These are phyloP conservation scores for Pandemis corylana DNA, from an alignment of 2,888 invertebrate species.

Conservation along the genomic window DNA sequence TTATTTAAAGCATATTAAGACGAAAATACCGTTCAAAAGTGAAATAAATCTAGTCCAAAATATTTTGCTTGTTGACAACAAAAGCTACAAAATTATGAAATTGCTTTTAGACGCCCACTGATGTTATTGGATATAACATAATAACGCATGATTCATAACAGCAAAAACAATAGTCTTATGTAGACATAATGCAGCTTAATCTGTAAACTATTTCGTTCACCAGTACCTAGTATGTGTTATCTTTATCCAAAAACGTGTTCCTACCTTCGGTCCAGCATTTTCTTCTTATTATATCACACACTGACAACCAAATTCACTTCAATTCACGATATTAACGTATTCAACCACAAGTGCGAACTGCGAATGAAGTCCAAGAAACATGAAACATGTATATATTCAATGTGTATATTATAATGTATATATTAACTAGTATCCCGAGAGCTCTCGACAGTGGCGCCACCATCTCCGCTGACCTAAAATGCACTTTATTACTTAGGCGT, in stretches of 20 bases:
- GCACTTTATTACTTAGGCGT: not conserved
- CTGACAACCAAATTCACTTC: not conserved
- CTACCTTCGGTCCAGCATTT: slow-evolving; percentile 2
- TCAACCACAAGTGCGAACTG: not conserved
- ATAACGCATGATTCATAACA: not conserved
- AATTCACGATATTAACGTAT: not conserved
- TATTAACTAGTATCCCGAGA: not conserved
- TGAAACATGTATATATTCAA: slow-evolving; percentile 10
- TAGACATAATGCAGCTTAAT: not conserved
- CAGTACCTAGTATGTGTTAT: not conserved
- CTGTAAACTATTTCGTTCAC: not conserved
- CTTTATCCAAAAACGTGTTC: not conserved
- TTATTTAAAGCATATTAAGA: too few relatives aligned
- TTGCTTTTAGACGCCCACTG: not conserved
- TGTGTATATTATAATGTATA: too few relatives aligned
- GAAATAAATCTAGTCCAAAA: too few relatives aligned
- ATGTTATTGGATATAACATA: not conserved
- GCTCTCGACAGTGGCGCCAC: slow-evolving; percentile 23
- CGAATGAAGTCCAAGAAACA: not conserved
- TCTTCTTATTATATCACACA: not conserved
- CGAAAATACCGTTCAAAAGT: too few relatives aligned
- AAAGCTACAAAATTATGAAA: too few relatives aligned
- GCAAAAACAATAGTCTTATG: not conserved
- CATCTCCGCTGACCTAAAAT: not conserved
- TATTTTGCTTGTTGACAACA: too few relatives aligned